Evolutionary conservation across 2,113 vertebrate species (phyloP).

Genomic region (Coptodon rendalli): DNA sequence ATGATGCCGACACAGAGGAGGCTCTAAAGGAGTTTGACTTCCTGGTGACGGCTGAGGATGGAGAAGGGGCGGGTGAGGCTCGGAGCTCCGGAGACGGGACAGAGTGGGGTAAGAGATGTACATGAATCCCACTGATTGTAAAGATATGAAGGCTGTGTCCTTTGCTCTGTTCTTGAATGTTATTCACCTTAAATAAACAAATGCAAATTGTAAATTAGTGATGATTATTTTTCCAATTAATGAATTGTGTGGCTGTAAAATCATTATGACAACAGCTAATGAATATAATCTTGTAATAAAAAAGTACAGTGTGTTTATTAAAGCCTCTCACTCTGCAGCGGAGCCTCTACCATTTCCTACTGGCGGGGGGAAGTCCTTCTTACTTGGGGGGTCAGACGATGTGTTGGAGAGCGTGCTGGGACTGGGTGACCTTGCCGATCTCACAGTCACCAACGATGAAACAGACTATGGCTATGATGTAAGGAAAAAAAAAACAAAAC

Average conservation of each 20-base stretch:
- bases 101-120: conserved; percentile 90
- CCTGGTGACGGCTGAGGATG: conserved; percentile 95
- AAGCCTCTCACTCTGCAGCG: conserved; percentile 10
- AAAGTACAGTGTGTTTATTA: not conserved
- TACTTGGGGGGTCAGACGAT: conserved; percentile 89
- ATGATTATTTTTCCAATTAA: not conserved
- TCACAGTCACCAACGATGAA: conserved; percentile 95
- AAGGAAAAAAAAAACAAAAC: conserved; percentile 22
- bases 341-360: conserved; percentile 93
- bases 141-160: not conserved
- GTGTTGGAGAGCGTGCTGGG: conserved; percentile 95
- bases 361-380: conserved; percentile 93
- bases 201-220: not conserved
- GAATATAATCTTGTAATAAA: not conserved
- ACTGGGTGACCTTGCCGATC: conserved; percentile 95
- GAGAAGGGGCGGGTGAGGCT: conserved; percentile 95
- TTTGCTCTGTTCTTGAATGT: not conserved
- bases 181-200: not conserved
- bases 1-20: conserved; percentile 89
- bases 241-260: not conserved
- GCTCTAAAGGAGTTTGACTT: conserved; percentile 99
- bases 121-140: not conserved
- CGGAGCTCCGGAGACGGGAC: conserved; percentile 97
- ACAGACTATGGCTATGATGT: conserved; percentile 98
- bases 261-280: not conserved